A percentile compares a stretch with the other conserved stretches of the same genome.
Conservation (phyloP, 2,113 vertebrate genomes). For the Sinocyclocheilus maitianheensis region DNA sequence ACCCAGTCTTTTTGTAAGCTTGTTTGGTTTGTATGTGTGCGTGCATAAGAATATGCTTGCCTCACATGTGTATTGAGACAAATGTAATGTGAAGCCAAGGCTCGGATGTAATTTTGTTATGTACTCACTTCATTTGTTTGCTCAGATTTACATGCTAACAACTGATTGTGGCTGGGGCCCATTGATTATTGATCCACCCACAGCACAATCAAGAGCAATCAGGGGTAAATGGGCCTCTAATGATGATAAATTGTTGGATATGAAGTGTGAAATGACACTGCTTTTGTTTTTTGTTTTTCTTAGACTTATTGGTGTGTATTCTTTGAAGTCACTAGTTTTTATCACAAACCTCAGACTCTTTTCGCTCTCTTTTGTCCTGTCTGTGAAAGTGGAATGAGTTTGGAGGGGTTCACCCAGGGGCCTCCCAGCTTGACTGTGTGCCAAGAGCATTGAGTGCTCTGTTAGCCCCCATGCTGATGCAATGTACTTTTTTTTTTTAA, state of each 20-base stretch:
- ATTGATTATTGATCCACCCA: slow-evolving; percentile 28
- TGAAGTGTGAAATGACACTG: background rate
- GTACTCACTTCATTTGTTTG: slow-evolving; percentile 30
- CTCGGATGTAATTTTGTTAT: slow-evolving; percentile 14
- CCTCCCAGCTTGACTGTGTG: slow-evolving; percentile 24
- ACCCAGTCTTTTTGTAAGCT: slow-evolving; percentile 38
- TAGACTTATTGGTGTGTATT: too few relatives aligned
- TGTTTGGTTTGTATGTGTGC: slow-evolving; percentile 21
- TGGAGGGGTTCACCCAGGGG: slow-evolving; percentile 43
- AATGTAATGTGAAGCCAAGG: slow-evolving; percentile 1
- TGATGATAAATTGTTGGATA: slow-evolving; percentile 30
- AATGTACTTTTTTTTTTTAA: background rate
- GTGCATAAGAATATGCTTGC: background rate
- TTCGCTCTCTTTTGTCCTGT: background rate
- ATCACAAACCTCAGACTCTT: background rate
- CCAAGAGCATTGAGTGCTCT: slow-evolving; percentile 45
- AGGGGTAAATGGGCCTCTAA: background rate
- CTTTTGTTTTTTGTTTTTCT: background rate
- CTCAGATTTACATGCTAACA: slow-evolving; percentile 33
- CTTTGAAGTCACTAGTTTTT: background rate
- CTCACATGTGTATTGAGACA: background rate
- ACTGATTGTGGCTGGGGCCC: slow-evolving; percentile 13
- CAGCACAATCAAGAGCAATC: slow-evolving; percentile 34
- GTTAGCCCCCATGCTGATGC: slow-evolving; percentile 37
- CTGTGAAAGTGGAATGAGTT: slow-evolving; percentile 22